Evolutionary conservation across 1,140 invertebrate genomes (phyloP).

Genomic region (Drosophila malerkotliana): DNA sequence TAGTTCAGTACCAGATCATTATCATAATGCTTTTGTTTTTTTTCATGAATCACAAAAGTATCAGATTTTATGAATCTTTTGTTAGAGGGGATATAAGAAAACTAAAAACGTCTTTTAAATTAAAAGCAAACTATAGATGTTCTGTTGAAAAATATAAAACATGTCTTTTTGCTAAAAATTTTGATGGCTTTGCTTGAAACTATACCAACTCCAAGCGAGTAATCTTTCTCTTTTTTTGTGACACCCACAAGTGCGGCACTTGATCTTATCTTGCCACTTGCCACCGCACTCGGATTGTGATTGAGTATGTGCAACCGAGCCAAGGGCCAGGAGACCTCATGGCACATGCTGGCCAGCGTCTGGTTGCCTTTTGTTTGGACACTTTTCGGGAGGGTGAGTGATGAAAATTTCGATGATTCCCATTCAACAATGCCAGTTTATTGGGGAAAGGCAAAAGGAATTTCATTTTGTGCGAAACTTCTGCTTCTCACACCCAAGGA

Average conservation of each 20-base stretch:
- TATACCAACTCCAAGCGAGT: conserved; percentile 14
- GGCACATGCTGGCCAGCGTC: conserved; percentile 19
- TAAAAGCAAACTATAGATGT: not conserved
- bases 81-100: not conserved
- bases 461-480: conserved; percentile 70
- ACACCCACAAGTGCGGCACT: conserved; percentile 78
- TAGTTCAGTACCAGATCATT: conserved; percentile 13
- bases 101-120: not conserved
- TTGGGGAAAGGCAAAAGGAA: conserved; percentile 40
- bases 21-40: conserved; percentile 21
- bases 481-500: conserved; percentile 17
- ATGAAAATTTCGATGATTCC: conserved; percentile 44
- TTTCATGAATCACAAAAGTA: conserved; percentile 8
- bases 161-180: not conserved
- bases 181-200: not conserved
- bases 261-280: conserved; percentile 73
- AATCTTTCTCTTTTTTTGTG: conserved; percentile 55
- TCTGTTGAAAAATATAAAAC: not conserved
- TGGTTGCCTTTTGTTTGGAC: conserved; percentile 28
- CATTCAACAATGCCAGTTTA: conserved; percentile 53
- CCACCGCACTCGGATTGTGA: conserved; percentile 49
- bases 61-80: conserved; percentile 14
- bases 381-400: conserved; percentile 17
- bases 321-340: conserved; percentile 17
- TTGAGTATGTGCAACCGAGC: conserved; percentile 59